Base-by-base conservation (phyloP, 2,113 vertebrate species). In the Cephalopterus ornatus region DNA sequence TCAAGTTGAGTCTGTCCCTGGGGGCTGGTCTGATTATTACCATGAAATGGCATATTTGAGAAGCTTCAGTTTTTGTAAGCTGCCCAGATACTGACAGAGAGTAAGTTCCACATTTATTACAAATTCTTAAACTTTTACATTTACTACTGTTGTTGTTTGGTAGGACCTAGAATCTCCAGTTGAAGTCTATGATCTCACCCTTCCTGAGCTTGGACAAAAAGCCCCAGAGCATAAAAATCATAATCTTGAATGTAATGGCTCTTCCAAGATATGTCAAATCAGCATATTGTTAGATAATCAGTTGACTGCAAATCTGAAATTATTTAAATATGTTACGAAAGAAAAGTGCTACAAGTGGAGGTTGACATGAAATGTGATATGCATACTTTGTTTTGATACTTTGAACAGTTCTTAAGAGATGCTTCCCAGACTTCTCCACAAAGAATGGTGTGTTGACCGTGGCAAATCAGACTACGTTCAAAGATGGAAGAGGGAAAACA, bases 351-450 rank as follows among this genome's bases (percentile, higher is more conserved):
- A 39, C 18, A 80, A 47, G n/a, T 2, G 14, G 76, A 89, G 33
- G 62, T 88, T 30, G 27, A 46, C 18, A 1, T 46, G 42, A 93
- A 83, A 68, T 73, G 63, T 91, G 80, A 95, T 42, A 27, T 27
- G 9, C 9, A 21, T 79, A 41, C 81, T 96, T 91, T 94, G 58
- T 92, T 97, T 95, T 70, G 28, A 12, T 96, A 98, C 91, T 95
- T 97, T 95, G 32, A 67, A 85, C 89, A 99, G 99, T 99, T 96
- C 98, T 99, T 62, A 99, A 99, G 97, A 98, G 99, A 96, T 99
- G 99, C 98, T 99, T 99, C 97, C 99, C 99, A 33, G 99, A 99
- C 97, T 99, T 99, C 94, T 98, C 98, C 87, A 98, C 97, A 24
- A 98, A 97, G 97, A 99, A 99, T 63, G 99, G 99, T 66, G 98